Evolutionary conservation across 1,140 invertebrate genomes (phyloP), one percentile per base, ranked within the genome.

Genomic region (Aricia agestis): DNA sequence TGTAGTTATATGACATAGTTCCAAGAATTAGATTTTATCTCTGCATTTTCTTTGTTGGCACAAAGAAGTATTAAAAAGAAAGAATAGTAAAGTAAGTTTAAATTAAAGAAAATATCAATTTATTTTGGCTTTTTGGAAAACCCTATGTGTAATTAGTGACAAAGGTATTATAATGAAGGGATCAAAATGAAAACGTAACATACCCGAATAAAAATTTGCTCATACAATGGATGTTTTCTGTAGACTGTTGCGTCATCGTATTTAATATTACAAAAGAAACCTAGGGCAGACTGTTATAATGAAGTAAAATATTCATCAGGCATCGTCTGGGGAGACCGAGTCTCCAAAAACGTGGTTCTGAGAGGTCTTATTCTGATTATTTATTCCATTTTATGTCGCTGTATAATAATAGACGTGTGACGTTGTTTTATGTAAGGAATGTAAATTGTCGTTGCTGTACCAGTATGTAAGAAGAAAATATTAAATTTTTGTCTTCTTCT

Each of bases 281-380:
- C 73, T 71, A 65, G 77, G 74, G 72, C 74, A 80, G 77, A 81
- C 82, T 76, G 73, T 80, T 81, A 78, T 85, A 85, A 85, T 85
- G 81, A 85, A 78, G 78, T 83, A 78, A 85, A 85, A 86, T 86
- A 85, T 86, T 86, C 83, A 86, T 82, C 80, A 82, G 81, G 58
- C 72, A 67, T 71, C 70, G 84, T 85, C 84, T 85, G 77, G 74
- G 78, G 76, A 74, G 69, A 32, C 70, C 73, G 15, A 67, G 72
- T 65, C 72, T 76, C 73, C 72, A 71, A 79, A 80, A 82, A 78
- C 73, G 69, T 68, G 36, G 42, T 57, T 17, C 58, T 41, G 58
- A 17, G 18, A 17, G 59, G 65, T 31, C 69, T 66, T 71, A 74
- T 71, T 71, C 73, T 36, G 68, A 63, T 41, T 32, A 61, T 63